Conservation (phyloP, 23 tunicate genomes). For the Ciona savignyi region DNA sequence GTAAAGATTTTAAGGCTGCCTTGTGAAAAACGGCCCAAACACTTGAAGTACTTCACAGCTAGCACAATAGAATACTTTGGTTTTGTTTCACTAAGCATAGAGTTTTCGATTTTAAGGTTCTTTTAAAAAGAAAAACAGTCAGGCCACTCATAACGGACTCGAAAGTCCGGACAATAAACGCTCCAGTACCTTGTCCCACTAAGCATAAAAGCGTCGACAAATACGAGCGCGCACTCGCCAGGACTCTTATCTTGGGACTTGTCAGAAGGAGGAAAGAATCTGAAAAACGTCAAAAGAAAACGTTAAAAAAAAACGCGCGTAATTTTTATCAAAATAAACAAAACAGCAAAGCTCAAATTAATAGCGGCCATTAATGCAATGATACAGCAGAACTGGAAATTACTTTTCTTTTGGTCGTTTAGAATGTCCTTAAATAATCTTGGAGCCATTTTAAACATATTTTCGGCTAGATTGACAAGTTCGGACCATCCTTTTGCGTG, state of each 20-base stretch:
- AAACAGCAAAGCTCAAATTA: neutral
- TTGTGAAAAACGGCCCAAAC: neutral
- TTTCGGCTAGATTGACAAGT: constrained; percentile 9
- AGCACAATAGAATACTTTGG: neutral
- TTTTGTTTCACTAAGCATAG: neutral
- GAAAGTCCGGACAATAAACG: neutral
- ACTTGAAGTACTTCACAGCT: neutral
- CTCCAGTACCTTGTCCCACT: neutral
- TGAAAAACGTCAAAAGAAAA: too few relatives aligned
- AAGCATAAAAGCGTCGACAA: neutral
- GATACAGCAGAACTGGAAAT: neutral
- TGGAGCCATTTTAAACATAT: constrained; percentile 1
- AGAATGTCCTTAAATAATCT: neutral
- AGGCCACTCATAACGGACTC: neutral
- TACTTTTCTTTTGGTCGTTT: too few relatives aligned
- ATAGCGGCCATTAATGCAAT: neutral
- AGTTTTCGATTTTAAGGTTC: neutral
- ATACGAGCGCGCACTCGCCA: constrained; percentile 3
- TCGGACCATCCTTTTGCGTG: constrained; percentile 32
- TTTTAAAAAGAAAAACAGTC: neutral
- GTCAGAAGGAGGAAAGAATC: neutral
- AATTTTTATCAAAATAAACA: neutral
- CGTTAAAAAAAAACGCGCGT: too few relatives aligned
- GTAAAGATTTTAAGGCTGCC: neutral
- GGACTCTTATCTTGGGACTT: constrained; percentile 6